A percentile compares a stretch with the other conserved stretches of the same genome.
phyloP scores from a whole-genome alignment of 2,888 invertebrate species.

The Nowickia ferox region DNA sequence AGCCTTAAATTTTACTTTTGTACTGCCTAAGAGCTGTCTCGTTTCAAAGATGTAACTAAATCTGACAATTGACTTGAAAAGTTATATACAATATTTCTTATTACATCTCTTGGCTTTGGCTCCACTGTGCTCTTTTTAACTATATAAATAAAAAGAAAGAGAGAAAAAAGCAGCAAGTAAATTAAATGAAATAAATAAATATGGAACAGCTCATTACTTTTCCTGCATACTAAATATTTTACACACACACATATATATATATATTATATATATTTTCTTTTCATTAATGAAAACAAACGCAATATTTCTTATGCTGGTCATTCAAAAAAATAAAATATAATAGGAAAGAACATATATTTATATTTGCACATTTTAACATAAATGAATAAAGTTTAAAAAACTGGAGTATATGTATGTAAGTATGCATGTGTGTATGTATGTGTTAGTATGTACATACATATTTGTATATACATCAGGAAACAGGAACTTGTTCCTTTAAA shows the following conservation, averaged over 20 bases:
- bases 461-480: slow-evolving; percentile 59
- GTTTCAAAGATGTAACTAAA: too few relatives aligned
- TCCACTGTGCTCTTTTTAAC: background rate
- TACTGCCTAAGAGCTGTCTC: too few relatives aligned
- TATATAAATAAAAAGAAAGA: background rate
- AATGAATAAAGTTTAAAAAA: slow-evolving; percentile 66
- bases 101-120: background rate
- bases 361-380: slow-evolving; percentile 7
- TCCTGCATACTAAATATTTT: slow-evolving; percentile 54
- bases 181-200: slow-evolving; percentile 39
- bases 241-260: background rate
- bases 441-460: background rate
- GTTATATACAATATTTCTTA: too few relatives aligned
- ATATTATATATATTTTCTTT: background rate
- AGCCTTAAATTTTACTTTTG: too few relatives aligned
- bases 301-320: slow-evolving; percentile 39
- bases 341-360: background rate
- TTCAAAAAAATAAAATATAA: background rate
- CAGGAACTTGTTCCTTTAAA: slow-evolving; percentile 66
- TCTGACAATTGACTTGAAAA: too few relatives aligned
- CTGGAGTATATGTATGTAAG: slow-evolving; percentile 14
- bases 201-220: slow-evolving; percentile 60
- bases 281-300: slow-evolving; percentile 45
- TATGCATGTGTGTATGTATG: background rate
- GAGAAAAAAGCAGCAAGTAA: background rate